Percentiles rank a stretch among this genome's conserved stretches.
These are phyloP conservation scores for Plestiodon gilberti DNA, from an alignment of 2,113 vertebrate species.

Conservation along the genomic window DNA sequence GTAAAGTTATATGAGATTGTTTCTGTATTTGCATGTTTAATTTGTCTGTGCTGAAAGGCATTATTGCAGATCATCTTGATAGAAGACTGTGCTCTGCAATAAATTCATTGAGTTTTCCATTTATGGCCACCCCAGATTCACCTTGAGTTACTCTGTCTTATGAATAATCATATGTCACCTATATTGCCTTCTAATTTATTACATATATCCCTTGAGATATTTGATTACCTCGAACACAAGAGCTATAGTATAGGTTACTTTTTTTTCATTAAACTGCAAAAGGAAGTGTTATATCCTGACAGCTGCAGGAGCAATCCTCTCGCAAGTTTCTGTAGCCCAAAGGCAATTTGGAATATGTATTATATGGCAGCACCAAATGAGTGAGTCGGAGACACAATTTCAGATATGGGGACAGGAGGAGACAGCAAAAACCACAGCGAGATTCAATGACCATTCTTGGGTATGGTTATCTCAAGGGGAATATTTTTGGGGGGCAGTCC, in stretches of 20 bases:
- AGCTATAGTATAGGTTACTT: not conserved
- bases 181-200: not conserved
- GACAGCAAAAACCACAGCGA: too few species aligned
- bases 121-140: constrained; percentile 19
- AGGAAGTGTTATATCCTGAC: not conserved
- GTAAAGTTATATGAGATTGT: constrained; percentile 56
- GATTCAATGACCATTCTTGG: too few species aligned
- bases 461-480: too few species aligned
- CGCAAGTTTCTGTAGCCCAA: too few species aligned
- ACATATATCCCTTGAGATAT: not conserved
- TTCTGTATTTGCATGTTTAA: constrained; percentile 65
- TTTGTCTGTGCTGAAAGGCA: constrained; percentile 49
- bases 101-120: constrained; percentile 23
- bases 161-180: constrained; percentile 1
- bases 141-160: not conserved
- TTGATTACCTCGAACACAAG: not conserved
- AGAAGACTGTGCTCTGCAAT: constrained; percentile 19
- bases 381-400: too few species aligned
- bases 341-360: too few species aligned
- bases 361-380: too few species aligned
- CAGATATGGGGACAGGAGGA: too few species aligned
- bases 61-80: constrained; percentile 58
- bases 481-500: too few species aligned
- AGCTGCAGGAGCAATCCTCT: not conserved
- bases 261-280: not conserved